Conservation (phyloP, 2,797 vertebrate genomes). For the Dendrocincla tyrannina region DNA sequence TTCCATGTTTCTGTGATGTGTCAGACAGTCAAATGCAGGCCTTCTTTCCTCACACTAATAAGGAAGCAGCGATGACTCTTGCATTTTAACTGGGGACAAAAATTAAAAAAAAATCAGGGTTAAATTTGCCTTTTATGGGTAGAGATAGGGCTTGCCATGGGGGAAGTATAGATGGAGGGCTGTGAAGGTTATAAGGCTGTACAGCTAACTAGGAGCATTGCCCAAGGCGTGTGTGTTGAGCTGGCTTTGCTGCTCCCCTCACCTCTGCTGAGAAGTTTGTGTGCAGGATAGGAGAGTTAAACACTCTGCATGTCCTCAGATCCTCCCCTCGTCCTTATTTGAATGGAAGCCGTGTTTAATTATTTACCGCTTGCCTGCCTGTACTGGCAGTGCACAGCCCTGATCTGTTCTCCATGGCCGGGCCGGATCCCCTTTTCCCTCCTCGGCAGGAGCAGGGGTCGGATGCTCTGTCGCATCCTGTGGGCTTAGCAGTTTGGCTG, state of each 20-base stretch:
- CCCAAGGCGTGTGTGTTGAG: background rate
- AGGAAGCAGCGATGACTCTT: background rate
- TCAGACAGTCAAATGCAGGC: background rate
- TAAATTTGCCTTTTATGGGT: background rate
- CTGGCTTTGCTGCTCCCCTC: background rate
- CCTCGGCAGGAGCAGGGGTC: background rate
- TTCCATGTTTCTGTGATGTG: conserved; percentile 14
- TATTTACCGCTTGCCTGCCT: conserved; percentile 34
- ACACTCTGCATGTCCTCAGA: background rate
- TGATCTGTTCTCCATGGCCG: background rate
- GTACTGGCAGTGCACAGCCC: background rate
- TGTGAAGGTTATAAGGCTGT: background rate
- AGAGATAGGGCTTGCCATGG: background rate
- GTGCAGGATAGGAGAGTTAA: background rate
- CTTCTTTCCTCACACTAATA: background rate
- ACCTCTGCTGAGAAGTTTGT: background rate
- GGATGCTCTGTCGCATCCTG: background rate
- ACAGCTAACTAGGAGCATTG: background rate
- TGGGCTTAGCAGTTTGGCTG: background rate
- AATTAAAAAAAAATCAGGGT: background rate
- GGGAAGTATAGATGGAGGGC: background rate
- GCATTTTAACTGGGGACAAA: background rate
- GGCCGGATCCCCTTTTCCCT: background rate
- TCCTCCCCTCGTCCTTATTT: conserved; percentile 12
- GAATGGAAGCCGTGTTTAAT: conserved; percentile 15